These are phyloP conservation scores for Phalanger gymnotis DNA, from an alignment of 2,797 vertebrate species.

Conservation along the genomic window DNA sequence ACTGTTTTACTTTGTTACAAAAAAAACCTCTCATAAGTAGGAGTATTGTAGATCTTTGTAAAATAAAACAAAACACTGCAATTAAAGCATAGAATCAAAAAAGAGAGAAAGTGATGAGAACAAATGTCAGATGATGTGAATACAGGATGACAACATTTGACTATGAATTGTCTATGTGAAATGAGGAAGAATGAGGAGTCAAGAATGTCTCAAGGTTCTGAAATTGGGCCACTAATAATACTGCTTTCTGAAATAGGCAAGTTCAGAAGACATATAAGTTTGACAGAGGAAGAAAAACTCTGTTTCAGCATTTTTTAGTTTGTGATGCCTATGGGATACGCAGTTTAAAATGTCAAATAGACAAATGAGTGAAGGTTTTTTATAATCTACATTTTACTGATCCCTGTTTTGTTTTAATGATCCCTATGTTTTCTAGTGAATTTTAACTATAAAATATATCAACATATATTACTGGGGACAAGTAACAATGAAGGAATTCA, in stretches of 20 bases:
- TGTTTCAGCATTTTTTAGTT: background rate
- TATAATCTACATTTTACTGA: background rate
- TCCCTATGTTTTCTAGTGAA: background rate
- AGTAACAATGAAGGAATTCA: slow-evolving; percentile 47
- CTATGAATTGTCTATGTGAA: background rate
- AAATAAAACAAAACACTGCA: background rate
- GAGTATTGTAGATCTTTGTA: background rate
- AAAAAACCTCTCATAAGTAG: background rate
- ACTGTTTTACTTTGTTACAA: background rate
- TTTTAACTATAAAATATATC: slow-evolving; percentile 38
- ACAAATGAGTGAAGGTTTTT: slow-evolving; percentile 11
- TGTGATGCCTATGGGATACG: background rate
- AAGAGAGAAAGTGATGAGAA: background rate
- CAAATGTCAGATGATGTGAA: background rate
- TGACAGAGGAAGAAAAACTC: background rate
- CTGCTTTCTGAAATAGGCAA: background rate
- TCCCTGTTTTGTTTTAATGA: background rate
- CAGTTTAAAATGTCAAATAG: background rate
- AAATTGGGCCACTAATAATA: background rate
- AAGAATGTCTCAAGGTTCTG: background rate
- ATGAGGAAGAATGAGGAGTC: background rate
- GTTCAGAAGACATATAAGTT: background rate
- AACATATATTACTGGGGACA: background rate
- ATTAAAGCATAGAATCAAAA: background rate
- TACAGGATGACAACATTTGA: background rate